phyloP scores from a whole-genome alignment of 2,797 vertebrate genomes.

The Monodelphis domestica region DNA sequence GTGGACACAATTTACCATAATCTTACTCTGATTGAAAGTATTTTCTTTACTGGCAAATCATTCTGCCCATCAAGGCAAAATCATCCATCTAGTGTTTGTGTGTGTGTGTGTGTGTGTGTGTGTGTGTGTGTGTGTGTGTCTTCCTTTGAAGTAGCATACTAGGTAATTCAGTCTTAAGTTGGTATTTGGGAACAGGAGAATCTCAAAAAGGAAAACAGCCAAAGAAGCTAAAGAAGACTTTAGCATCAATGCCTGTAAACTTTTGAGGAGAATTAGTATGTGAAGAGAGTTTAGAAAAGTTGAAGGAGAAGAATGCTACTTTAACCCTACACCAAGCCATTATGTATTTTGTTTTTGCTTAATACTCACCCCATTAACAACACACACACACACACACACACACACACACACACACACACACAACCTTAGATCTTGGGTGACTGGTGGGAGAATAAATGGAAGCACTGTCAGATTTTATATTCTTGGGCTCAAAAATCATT shows the following conservation, averaged over 20 bases:
- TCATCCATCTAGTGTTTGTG: not conserved
- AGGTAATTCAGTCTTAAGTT: not conserved
- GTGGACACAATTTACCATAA: no score
- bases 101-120: not conserved
- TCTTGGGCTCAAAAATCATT: not conserved
- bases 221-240: not conserved
- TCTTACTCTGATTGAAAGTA: not conserved
- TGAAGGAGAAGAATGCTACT: not conserved
- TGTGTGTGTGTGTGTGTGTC: not conserved
- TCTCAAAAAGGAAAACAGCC: not conserved
- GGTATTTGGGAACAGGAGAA: not conserved
- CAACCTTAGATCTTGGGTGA: not conserved
- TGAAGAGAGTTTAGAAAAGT: not conserved
- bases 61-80: not conserved
- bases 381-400: no score
- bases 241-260: not conserved
- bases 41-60: not conserved
- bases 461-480: not conserved
- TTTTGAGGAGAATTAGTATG: not conserved
- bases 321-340: not conserved
- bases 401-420: no score
- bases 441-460: not conserved
- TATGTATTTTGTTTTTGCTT: not conserved
- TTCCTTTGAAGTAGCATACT: slow-evolving; percentile 2
- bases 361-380: not conserved